Evolutionary conservation across 2,888 invertebrate species (phyloP).

Genomic region (Leucoptera coffeella): DNA sequence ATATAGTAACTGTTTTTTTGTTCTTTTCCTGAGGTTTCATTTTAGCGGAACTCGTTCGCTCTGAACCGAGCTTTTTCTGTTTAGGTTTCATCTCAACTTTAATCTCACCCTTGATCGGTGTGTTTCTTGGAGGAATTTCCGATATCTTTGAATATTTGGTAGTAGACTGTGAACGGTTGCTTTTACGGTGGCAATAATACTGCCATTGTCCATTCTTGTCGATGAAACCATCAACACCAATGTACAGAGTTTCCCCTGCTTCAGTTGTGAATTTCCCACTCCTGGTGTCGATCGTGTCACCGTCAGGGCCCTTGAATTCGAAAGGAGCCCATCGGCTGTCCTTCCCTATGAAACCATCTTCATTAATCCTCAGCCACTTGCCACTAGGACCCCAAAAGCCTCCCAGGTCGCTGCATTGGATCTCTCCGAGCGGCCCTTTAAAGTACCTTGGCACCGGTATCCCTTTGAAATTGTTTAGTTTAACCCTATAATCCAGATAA

Average conservation of each 20-base stretch:
- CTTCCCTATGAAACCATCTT: slow-evolving; percentile 30
- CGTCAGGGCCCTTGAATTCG: slow-evolving; percentile 24
- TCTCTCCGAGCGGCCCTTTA: slow-evolving; percentile 31
- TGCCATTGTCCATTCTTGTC: neutral
- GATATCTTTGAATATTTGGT: too few species aligned
- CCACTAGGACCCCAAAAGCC: slow-evolving; percentile 33
- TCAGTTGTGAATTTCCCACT: too few species aligned
- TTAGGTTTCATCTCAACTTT: too few species aligned
- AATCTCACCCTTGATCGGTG: too few species aligned
- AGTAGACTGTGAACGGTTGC: too few species aligned
- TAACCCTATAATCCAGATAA: slow-evolving; percentile 33
- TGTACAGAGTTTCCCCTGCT: neutral
- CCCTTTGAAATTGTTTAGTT: slow-evolving; percentile 25
- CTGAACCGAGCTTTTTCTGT: too few species aligned
- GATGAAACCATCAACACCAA: neutral
- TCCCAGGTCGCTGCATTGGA: slow-evolving; percentile 37
- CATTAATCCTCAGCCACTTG: slow-evolving; percentile 35
- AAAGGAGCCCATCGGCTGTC: slow-evolving; percentile 37
- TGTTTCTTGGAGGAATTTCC: too few species aligned
- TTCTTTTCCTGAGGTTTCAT: too few species aligned
- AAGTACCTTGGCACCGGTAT: slow-evolving; percentile 35
- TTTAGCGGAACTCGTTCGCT: too few species aligned
- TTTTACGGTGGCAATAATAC: too few species aligned
- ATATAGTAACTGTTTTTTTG: too few species aligned
- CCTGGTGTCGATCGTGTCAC: too few species aligned